A percentile compares a stretch with the other conserved stretches of the same genome.
These are phyloP conservation scores for Eulemur coronatus DNA, from an alignment of 2,797 vertebrate species.

Conservation along the genomic window DNA sequence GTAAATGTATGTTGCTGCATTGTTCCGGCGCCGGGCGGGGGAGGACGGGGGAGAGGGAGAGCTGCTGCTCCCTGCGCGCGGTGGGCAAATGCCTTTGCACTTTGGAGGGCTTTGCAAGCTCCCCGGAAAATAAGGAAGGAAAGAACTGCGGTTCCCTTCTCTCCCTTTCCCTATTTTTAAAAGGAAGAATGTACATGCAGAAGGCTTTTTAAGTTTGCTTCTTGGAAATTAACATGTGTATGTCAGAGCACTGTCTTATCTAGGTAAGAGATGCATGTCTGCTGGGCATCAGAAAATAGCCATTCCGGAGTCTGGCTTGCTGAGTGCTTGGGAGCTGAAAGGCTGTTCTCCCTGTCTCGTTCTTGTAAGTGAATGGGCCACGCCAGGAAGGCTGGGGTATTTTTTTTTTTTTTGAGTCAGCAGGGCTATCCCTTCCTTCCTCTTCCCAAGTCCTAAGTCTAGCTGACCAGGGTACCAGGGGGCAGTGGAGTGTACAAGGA, in stretches of 20 bases:
- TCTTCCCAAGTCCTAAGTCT: not conserved
- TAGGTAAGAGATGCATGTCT: slow-evolving; percentile 40
- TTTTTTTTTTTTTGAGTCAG: slow-evolving; percentile 17
- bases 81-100: slow-evolving; percentile 50
- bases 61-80: not conserved
- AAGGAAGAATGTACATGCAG: slow-evolving; percentile 15
- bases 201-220: slow-evolving; percentile 69
- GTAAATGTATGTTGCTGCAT: slow-evolving; percentile 79
- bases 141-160: not conserved
- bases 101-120: slow-evolving; percentile 42
- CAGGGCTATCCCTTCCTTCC: not conserved
- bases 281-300: slow-evolving; percentile 21
- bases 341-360: slow-evolving; percentile 23
- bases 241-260: slow-evolving; percentile 41
- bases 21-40: slow-evolving; percentile 65
- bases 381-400: not conserved
- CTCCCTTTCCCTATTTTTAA: not conserved
- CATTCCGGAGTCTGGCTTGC: slow-evolving; percentile 36
- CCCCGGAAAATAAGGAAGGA: not conserved
- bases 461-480: not conserved
- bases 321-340: slow-evolving; percentile 45
- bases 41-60: slow-evolving; percentile 48
- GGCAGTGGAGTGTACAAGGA: not conserved
- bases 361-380: slow-evolving; percentile 22
- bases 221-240: slow-evolving; percentile 61